Conservation (phyloP, 2,113 vertebrate species). For the Ceuthmochares aereus region DNA sequence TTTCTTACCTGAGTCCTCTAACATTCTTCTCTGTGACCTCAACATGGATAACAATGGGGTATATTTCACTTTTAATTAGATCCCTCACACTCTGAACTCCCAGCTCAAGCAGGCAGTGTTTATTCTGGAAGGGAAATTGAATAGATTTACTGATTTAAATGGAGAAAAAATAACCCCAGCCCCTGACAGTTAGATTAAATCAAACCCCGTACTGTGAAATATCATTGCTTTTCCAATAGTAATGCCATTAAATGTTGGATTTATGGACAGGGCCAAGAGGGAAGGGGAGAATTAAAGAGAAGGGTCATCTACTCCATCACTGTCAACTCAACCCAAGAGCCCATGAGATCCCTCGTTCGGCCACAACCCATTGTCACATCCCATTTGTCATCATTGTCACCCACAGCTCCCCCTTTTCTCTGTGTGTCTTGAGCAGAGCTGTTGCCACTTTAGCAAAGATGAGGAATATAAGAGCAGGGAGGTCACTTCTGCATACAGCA, state of each 20-base stretch:
- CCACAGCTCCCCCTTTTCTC: neutral
- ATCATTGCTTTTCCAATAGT: slow-evolving; percentile 74
- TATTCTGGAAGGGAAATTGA: slow-evolving; percentile 71
- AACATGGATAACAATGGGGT: slow-evolving; percentile 81
- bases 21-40: slow-evolving; percentile 82
- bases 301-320: slow-evolving; percentile 30
- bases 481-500: neutral
- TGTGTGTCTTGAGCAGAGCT: neutral
- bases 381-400: neutral
- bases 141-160: slow-evolving; percentile 73
- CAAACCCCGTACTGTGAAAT: slow-evolving; percentile 57
- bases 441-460: neutral
- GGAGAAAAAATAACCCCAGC: slow-evolving; percentile 64
- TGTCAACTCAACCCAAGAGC: neutral
- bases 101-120: slow-evolving; percentile 82
- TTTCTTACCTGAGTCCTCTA: slow-evolving; percentile 76
- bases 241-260: slow-evolving; percentile 68
- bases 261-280: slow-evolving; percentile 43
- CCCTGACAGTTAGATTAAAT: slow-evolving; percentile 69
- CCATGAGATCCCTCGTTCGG: neutral
- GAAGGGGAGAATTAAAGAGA: slow-evolving; percentile 33
- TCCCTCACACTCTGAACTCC: slow-evolving; percentile 74
- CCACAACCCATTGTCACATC: neutral
- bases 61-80: slow-evolving; percentile 79
- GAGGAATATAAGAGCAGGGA: neutral